Evolutionary conservation across 2,113 vertebrate species (phyloP).

Genomic region (Oryzias curvinotus): DNA sequence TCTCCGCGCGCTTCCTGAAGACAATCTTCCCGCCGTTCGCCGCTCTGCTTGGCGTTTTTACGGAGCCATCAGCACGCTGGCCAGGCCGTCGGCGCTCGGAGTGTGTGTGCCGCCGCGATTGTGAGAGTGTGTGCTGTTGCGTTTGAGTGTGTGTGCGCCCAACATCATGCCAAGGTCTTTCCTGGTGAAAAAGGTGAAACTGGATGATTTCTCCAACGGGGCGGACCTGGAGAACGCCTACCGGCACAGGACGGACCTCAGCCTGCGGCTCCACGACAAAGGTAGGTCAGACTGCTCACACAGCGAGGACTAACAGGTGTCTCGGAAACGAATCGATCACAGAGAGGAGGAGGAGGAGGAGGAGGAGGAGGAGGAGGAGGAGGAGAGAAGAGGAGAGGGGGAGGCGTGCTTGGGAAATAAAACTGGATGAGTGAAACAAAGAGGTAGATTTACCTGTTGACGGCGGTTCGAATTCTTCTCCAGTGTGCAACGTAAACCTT

Average conservation of each 20-base stretch:
- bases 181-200: conserved; percentile 96
- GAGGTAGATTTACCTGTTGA: conserved; percentile 26
- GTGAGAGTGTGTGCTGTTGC: conserved; percentile 46
- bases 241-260: conserved; percentile 84
- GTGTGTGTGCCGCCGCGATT: conserved; percentile 20
- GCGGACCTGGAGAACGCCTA: conserved; percentile 86
- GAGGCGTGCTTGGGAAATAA: conserved; percentile 13
- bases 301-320: conserved; percentile 57
- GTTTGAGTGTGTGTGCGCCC: conserved; percentile 54
- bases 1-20: conserved; percentile 13
- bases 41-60: conserved; percentile 26
- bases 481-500: too few species aligned
- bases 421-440: background rate
- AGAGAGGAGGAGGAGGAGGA: conserved; percentile 11
- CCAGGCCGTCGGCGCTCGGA: conserved; percentile 46
- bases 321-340: conserved; percentile 29
- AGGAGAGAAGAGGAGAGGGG: background rate
- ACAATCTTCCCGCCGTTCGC: conserved; percentile 26
- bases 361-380: conserved; percentile 5
- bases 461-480: too few species aligned
- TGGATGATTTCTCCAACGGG: conserved; percentile 87
- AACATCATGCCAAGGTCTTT: conserved; percentile 93
- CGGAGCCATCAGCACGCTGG: conserved; percentile 60
- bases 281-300: conserved; percentile 72
- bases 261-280: conserved; percentile 87